Conservation (phyloP, 2,797 vertebrate species). For the Neopelma chrysocephalum region DNA sequence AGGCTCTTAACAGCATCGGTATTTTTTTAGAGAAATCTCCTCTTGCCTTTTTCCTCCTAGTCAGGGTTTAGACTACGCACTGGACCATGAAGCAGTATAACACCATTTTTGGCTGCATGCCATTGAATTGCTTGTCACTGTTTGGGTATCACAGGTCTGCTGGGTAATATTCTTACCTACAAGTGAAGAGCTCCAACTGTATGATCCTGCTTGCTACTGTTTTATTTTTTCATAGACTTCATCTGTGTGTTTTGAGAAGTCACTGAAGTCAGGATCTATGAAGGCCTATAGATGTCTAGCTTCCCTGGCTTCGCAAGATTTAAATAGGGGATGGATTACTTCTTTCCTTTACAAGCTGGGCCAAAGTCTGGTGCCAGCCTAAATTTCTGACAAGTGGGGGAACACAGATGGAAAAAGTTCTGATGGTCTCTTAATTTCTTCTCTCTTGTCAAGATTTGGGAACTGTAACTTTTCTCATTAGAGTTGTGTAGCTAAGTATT, state of each 20-base stretch:
- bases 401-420: background rate
- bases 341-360: background rate
- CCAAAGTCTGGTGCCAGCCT: background rate
- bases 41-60: background rate
- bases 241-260: background rate
- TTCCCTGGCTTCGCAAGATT: background rate
- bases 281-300: background rate
- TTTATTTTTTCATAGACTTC: background rate
- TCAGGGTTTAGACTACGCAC: background rate
- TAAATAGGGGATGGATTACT: background rate
- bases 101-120: background rate
- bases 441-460: background rate
- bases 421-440: background rate
- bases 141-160: background rate
- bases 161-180: background rate
- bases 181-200: background rate
- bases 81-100: background rate
- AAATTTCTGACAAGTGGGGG: background rate
- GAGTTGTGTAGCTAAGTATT: background rate
- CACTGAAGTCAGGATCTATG: background rate
- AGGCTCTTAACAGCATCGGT: background rate
- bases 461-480: background rate
- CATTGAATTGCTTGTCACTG: background rate
- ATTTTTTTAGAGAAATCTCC: background rate
- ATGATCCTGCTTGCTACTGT: background rate